Percentiles rank a stretch among this genome's conserved stretches.
These are phyloP conservation scores for Andrena minutula DNA, from an alignment of 2,888 invertebrate species.

Conservation along the genomic window DNA sequence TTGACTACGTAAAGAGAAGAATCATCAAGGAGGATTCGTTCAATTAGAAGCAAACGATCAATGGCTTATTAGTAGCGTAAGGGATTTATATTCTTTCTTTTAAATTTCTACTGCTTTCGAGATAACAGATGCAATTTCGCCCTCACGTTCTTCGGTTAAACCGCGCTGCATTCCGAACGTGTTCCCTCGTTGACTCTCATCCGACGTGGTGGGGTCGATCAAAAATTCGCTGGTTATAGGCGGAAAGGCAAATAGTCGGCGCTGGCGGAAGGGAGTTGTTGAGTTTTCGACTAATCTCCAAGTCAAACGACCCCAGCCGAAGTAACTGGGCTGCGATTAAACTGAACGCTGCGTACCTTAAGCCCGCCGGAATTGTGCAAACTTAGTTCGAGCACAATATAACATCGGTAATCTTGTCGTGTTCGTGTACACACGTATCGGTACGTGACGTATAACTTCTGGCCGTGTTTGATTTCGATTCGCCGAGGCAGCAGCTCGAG, in stretches of 20 bases:
- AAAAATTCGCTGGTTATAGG: constrained; percentile 29
- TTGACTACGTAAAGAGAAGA: too few species aligned
- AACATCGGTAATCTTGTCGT: constrained; percentile 42
- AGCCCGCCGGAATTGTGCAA: constrained; percentile 51
- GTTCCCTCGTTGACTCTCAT: neutral
- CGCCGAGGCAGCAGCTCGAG: constrained; percentile 8
- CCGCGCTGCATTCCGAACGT: too few species aligned
- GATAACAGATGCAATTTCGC: too few species aligned
- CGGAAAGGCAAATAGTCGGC: constrained; percentile 32
- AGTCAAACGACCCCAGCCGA: constrained; percentile 54
- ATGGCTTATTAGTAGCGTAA: too few species aligned
- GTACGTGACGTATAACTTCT: constrained; percentile 19
- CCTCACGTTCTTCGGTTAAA: too few species aligned
- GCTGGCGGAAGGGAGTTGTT: constrained; percentile 7
- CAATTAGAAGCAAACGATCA: too few species aligned
- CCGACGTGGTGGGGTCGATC: neutral
- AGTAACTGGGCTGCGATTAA: constrained; percentile 44
- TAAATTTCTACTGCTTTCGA: too few species aligned
- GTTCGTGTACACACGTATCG: constrained; percentile 10
- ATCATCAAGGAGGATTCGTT: too few species aligned
- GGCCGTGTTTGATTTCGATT: constrained; percentile 18
- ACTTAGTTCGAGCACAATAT: constrained; percentile 54
- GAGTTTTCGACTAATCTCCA: constrained; percentile 59
- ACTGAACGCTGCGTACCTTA: constrained; percentile 35
- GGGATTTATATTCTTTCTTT: too few species aligned